Evolutionary conservation across 2,113 vertebrate genomes (phyloP), one percentile per base, ranked within the genome.

Genomic region (Zosterops pallidus): DNA sequence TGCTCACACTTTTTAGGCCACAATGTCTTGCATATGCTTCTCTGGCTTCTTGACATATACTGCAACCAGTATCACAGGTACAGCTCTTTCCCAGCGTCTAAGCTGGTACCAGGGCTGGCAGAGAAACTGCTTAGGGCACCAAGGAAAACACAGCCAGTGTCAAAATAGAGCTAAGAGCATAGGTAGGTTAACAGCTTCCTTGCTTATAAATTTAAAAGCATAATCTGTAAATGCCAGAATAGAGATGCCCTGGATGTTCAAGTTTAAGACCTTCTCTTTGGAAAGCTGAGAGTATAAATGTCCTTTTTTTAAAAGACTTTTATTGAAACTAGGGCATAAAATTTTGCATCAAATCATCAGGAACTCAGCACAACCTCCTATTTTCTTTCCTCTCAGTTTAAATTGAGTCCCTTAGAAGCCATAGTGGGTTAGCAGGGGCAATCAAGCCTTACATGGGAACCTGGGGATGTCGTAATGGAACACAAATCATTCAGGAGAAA

Each of bases 21-120:
- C 6, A 33, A 4, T 6, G 1, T 23, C 22, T 67, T 22, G n/a
- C 24, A 11, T 3, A 3, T 29, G 4, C 3, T 56, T 56, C 33
- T 76, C 44, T 77, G 22, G 5, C 37, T 78, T 56, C 39, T 22
- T 41, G 28, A 7, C 56, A 42, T 35, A 1, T 24, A 18, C 12
- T 39, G 17, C 52, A 39, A 44, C 16, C 29, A 46, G 13, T 17
- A 18, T 60, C 33, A 18, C 3, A 28, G 64, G 44, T 14, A 12
- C 13, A 44, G 28, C 9, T 55, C 18, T 53, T 87, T 72, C 25
- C 29, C 25, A 56, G 10, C 16, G 56, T 33, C 33, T 69, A 31
- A 90, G 4, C 9, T 62, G 31, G 22, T 63, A 9, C n/a, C 26
- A 31, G 11, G 44, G 9, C 12, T 7, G 6, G 23, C 17, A 81